Evolutionary conservation across 2,888 invertebrate species (phyloP).

Genomic region (Clanis bilineata): DNA sequence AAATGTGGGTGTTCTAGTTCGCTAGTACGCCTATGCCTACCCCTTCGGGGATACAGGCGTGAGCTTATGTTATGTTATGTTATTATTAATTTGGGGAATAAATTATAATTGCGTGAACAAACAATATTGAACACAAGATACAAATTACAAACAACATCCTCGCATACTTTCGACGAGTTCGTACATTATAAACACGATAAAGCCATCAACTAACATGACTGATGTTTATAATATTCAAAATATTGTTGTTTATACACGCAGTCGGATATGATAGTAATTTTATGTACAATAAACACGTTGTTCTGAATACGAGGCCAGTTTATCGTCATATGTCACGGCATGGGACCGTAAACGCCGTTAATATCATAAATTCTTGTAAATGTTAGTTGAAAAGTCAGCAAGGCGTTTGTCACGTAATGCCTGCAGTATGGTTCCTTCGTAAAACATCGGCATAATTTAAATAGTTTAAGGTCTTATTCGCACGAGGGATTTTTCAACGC

Average conservation of each 20-base stretch:
- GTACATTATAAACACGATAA: constrained; percentile 39
- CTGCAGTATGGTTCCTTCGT: constrained; percentile 5
- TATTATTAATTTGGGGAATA: background rate
- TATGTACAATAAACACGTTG: constrained; percentile 71
- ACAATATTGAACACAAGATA: background rate
- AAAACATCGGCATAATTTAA: background rate
- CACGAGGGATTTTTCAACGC: too few species aligned
- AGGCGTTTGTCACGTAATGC: background rate
- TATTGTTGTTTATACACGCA: constrained; percentile 43
- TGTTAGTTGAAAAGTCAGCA: constrained; percentile 15
- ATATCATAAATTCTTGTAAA: constrained; percentile 58
- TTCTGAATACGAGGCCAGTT: constrained; percentile 59
- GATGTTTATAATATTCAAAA: constrained; percentile 54
- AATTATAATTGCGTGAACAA: background rate
- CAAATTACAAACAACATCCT: background rate
- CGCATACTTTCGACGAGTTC: constrained; percentile 27
- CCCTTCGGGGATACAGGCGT: too few species aligned
- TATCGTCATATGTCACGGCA: constrained; percentile 73
- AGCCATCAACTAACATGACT: constrained; percentile 47
- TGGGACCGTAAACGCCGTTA: constrained; percentile 57
- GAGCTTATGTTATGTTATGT: too few species aligned
- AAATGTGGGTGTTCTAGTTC: too few species aligned
- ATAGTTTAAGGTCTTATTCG: background rate
- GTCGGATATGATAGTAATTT: constrained; percentile 55
- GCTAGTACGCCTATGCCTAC: too few species aligned